Conservation (phyloP, 1,140 invertebrate species). For the Helicoverpa armigera region DNA sequence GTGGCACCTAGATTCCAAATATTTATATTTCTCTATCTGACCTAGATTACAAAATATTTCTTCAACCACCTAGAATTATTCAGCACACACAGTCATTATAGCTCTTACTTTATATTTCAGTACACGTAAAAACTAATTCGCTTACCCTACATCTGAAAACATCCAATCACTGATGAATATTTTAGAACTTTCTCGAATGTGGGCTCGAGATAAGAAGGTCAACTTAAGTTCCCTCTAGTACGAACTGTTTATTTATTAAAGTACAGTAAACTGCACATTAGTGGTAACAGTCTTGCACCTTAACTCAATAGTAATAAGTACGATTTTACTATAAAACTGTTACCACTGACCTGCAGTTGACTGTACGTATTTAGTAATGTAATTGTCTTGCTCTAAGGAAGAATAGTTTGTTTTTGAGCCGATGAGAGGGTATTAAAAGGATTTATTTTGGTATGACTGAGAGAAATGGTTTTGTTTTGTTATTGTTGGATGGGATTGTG, state of each 20-base stretch:
- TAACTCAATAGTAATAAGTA: too few species aligned
- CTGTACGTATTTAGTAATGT: too few species aligned
- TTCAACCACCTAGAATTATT: neutral
- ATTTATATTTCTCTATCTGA: neutral
- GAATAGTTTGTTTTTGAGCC: too few species aligned
- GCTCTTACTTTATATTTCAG: conserved; percentile 17
- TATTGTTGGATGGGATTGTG: too few species aligned
- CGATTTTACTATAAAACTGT: too few species aligned
- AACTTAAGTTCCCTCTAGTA: neutral
- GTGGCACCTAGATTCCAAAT: too few species aligned
- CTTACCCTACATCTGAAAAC: neutral
- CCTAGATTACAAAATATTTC: conserved; percentile 25
- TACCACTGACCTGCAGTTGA: too few species aligned
- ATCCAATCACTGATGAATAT: conserved; percentile 26
- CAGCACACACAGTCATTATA: neutral
- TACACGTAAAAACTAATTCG: neutral
- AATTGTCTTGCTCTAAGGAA: too few species aligned
- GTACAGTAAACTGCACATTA: neutral
- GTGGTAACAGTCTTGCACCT: neutral
- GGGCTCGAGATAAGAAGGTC: conserved; percentile 2
- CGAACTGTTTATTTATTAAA: conserved; percentile 3
- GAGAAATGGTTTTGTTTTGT: too few species aligned
- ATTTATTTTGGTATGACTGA: too few species aligned
- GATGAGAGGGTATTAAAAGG: too few species aligned
- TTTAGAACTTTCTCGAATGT: neutral